Evolutionary conservation across 2,888 invertebrate genomes (phyloP).

Genomic region (Phalera bucephala): DNA sequence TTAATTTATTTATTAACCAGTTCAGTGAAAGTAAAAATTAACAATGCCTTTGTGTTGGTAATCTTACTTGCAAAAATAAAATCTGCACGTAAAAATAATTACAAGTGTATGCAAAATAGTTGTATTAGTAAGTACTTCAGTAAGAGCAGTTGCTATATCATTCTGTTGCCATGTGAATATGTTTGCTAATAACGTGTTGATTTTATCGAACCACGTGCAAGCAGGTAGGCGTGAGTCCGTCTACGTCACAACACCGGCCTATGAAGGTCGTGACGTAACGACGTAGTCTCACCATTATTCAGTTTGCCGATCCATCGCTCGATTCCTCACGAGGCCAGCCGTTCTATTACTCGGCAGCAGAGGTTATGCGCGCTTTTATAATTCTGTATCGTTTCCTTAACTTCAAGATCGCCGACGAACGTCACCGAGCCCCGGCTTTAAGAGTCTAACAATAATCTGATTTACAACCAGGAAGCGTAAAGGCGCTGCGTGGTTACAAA

Average conservation of each 20-base stretch:
- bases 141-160: background rate
- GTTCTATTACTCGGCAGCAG: constrained; percentile 55
- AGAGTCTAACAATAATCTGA: constrained; percentile 40
- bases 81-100: background rate
- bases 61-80: background rate
- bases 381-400: constrained; percentile 52
- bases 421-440: constrained; percentile 34
- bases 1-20: constrained; percentile 36
- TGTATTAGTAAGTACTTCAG: background rate
- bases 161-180: constrained; percentile 30
- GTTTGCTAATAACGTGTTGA: constrained; percentile 39
- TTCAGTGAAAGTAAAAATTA: too few relatives aligned
- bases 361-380: constrained; percentile 55
- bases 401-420: constrained; percentile 40
- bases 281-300: constrained; percentile 66
- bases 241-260: constrained; percentile 66
- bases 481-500: constrained; percentile 23
- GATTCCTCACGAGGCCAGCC: constrained; percentile 66
- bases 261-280: constrained; percentile 77
- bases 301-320: constrained; percentile 67
- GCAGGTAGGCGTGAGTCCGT: constrained; percentile 63
- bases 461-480: constrained; percentile 47
- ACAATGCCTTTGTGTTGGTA: too few relatives aligned
- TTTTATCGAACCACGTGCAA: constrained; percentile 62
- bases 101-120: background rate